Base-by-base conservation (phyloP, 2,888 invertebrate species). In the Epinotia nisella region DNA sequence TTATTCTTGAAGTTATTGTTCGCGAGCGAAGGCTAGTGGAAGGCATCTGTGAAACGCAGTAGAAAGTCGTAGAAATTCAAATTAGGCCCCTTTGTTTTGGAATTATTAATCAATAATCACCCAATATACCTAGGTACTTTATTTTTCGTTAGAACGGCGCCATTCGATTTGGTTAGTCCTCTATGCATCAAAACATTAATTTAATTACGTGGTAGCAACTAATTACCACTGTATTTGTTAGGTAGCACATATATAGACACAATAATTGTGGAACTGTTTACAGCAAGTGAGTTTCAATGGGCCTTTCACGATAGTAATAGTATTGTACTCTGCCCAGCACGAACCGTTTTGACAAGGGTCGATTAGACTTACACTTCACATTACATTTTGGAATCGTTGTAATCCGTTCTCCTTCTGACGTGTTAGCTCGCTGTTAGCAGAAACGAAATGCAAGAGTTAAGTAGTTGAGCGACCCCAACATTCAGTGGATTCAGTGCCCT, bases 291-390 rank as follows among this genome's bases (percentile, higher is more conserved):
- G 64, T 49, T 64, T 29, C 51, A 51, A 39, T 39, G 15, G 13
- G n/a, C 53, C 35, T 55, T 39, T 19, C 19, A 21, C 19, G 53
- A 13, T 15, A 51, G 53, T 53, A 65, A 19, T 55, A 13, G 7
- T 15, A n/a, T 65, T 65, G 65, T 65, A 15, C 21, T n/a, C 29
- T 1, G 4, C 9, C 29, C 24, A 35, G 15, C 29, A 2, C 5
- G 24, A 49, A 62, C 62, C n/a, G 49, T 49, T 24, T 17, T 62
- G 49, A 62, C 62, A 62, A 51, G 49, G 49, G 49, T 49, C 49
- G 7, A 49, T n/a, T n/a, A 49, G 49, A 49, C 49, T 45, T 45
- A 45, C 45, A 15, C 0, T 49, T 49, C 49, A n/a, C 49, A n/a
- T 49, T 3, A 4, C 15, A 49, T 49, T n/a, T 49, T n/a, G n/a